These are phyloP conservation scores for Catostomus latipinnis DNA, from an alignment of 2,797 vertebrate species.

Conservation along the genomic window DNA sequence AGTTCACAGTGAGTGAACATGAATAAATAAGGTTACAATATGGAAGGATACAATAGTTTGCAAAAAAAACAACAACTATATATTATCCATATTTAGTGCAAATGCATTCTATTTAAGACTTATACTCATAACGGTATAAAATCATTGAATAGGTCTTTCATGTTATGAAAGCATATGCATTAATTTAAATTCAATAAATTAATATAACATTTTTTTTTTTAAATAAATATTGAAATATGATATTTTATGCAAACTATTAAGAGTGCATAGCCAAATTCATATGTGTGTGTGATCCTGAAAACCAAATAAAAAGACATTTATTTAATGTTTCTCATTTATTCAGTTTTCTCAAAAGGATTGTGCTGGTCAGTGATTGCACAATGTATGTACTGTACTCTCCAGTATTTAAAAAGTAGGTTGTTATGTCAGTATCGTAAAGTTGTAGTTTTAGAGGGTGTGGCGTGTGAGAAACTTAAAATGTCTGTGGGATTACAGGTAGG, in stretches of 20 bases:
- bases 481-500: conserved; percentile 45
- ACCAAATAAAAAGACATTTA: not conserved
- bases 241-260: too few relatives aligned
- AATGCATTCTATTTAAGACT: not conserved
- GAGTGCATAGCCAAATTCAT: not conserved
- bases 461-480: conserved; percentile 40
- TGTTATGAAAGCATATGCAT: conserved; percentile 6
- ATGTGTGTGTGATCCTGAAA: not conserved
- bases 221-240: not conserved
- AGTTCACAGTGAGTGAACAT: conserved; percentile 71
- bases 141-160: not conserved
- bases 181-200: not conserved
- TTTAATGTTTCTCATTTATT: not conserved
- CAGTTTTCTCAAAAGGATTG: conserved; percentile 1
- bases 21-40: conserved; percentile 80
- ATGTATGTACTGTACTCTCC: not conserved
- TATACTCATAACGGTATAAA: not conserved
- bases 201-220: too few relatives aligned
- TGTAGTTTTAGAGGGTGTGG: conserved; percentile 36
- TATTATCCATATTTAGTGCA: not conserved
- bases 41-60: conserved; percentile 52
- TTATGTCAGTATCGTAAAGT: conserved; percentile 10
- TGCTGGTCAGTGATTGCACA: not conserved
- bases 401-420: not conserved
- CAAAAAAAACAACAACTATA: not conserved